Base-by-base conservation (phyloP, 2,888 invertebrate species). In the Eurytoma californica region DNA sequence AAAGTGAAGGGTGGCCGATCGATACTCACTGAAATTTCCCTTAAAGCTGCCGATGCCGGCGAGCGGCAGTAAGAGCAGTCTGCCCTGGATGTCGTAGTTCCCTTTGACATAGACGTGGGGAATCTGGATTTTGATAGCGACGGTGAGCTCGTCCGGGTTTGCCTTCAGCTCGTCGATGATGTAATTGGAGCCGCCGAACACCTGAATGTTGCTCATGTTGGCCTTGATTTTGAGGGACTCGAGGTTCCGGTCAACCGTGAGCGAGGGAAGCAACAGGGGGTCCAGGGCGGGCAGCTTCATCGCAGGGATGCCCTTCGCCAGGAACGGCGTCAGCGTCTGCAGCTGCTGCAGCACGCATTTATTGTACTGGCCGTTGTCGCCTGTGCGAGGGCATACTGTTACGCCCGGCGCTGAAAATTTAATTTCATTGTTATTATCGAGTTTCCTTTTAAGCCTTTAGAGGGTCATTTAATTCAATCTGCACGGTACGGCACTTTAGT, bases 221-320 rank as follows among this genome's bases (percentile, higher is more conserved):
- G 95, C 95, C 85, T 94, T 94, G 68, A 96, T 88, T 83, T 93
- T 93, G 28, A 96, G 92, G 16, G 95, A 93, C 1, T 95, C 94
- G 14, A 94, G 92, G 14, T 94, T 94, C 84, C 95, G 92, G 87
- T 95, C 94, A 82, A 96, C 92, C 81, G 93, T 93, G 81, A 95
- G 91, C 57, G 94, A 93, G 0, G 95, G 95, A 18, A 96, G 91
- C 12, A 90, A 90, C 81, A 96, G 91, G 0, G 96, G 96, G 82
- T 96, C 95, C 81, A 95, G 89, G 0, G 93, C 91, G 0, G 95
- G 96, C 39, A 96, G 92, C 53, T 92, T 92, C 12, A 95, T 89
- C 85, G 95, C 94, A 0, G 94, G 93, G 53, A 95, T 94, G 3
- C 96, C 96, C 30, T 91, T 87, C 0, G 91, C 88, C 18, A 96